phyloP scores from a whole-genome alignment of 2,113 vertebrate genomes.

The Centropristis striata region DNA sequence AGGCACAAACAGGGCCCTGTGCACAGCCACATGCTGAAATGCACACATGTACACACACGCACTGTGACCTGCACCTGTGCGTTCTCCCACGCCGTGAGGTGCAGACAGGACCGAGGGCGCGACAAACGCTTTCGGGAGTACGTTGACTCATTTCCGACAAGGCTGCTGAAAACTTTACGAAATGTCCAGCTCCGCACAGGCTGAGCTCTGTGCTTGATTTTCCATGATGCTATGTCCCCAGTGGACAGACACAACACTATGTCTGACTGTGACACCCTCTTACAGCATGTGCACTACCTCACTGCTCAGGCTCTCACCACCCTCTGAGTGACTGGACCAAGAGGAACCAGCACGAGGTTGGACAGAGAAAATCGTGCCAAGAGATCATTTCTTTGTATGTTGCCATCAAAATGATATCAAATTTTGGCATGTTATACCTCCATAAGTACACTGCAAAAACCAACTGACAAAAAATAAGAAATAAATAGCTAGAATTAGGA shows the following conservation, averaged over 20 bases:
- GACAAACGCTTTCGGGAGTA: conserved; percentile 16
- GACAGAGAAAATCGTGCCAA: not conserved
- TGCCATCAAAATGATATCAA: not conserved
- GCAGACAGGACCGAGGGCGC: conserved; percentile 32
- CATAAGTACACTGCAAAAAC: too few species aligned
- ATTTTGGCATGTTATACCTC: not conserved
- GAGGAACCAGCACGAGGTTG: not conserved
- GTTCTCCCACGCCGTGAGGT: conserved; percentile 37
- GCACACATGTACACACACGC: conserved; percentile 29
- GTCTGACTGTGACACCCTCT: conserved; percentile 64
- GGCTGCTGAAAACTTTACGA: conserved; percentile 51
- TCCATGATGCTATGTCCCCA: conserved; percentile 78
- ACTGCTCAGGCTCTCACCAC: conserved; percentile 51
- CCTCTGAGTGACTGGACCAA: conserved; percentile 8
- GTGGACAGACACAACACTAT: conserved; percentile 53
- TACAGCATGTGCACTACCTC: conserved; percentile 69
- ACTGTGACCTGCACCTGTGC: conserved; percentile 63
- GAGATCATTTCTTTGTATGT: not conserved
- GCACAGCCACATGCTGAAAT: conserved; percentile 24
- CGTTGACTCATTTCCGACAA: conserved; percentile 60
- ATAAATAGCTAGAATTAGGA: too few species aligned
- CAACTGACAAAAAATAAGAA: too few species aligned
- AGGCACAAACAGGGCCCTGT: conserved; percentile 45
- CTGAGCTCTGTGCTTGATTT: conserved; percentile 57
- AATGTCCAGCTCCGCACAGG: conserved; percentile 42